Percentiles rank a stretch among this genome's conserved stretches.
Evolutionary conservation across 2,888 invertebrate species (phyloP).

Genomic region (Tachystola acroxantha): DNA sequence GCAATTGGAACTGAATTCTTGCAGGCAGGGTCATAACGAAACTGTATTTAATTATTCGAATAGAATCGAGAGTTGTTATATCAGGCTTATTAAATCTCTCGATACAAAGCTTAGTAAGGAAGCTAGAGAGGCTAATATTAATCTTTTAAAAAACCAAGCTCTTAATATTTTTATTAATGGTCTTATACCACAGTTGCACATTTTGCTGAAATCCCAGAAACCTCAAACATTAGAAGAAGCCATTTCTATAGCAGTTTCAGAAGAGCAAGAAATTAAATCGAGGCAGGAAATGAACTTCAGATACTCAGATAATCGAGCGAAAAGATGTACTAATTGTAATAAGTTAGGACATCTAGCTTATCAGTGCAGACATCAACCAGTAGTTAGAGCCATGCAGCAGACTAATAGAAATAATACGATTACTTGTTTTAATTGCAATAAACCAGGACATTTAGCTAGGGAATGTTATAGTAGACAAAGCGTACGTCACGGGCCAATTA

Average conservation of each 20-base stretch:
- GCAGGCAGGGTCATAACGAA: slow-evolving; percentile 10
- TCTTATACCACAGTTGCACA: slow-evolving; percentile 23
- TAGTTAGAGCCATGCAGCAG: slow-evolving; percentile 5
- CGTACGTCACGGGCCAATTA: background rate
- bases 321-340: slow-evolving; percentile 14
- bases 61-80: slow-evolving; percentile 12
- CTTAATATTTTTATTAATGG: slow-evolving; percentile 29
- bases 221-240: slow-evolving; percentile 24
- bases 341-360: slow-evolving; percentile 13
- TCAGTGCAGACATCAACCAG: slow-evolving; percentile 12
- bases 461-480: slow-evolving; percentile 13
- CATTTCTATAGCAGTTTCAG: slow-evolving; percentile 22
- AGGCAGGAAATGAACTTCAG: slow-evolving; percentile 14
- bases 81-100: slow-evolving; percentile 14
- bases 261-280: slow-evolving; percentile 25
- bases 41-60: slow-evolving; percentile 9
- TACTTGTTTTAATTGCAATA: slow-evolving; percentile 15
- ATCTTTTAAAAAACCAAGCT: slow-evolving; percentile 27
- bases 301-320: slow-evolving; percentile 2
- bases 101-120: slow-evolving; percentile 9
- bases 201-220: slow-evolving; percentile 30
- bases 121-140: slow-evolving; percentile 14
- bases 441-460: slow-evolving; percentile 11
- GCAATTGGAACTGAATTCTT: slow-evolving; percentile 15
- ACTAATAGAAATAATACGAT: slow-evolving; percentile 7